Conservation (phyloP, 2,113 vertebrate genomes). For the Brachypteracias leptosomus region DNA sequence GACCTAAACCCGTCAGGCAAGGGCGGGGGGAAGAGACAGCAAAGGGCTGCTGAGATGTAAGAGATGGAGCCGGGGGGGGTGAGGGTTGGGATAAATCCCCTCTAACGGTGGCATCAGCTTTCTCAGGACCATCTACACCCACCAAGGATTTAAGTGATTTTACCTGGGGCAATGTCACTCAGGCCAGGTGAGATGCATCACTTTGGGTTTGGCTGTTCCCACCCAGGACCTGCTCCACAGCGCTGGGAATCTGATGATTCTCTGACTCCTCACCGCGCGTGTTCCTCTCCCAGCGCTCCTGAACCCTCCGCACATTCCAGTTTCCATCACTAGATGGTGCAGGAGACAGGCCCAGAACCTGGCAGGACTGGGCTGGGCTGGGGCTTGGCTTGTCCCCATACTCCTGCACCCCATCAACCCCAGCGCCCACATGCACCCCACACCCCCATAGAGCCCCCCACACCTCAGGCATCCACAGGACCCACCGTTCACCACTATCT, state of each 20-base stretch:
- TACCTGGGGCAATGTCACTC: fast-evolving
- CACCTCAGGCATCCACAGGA: no score
- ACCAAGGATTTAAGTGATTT: fast-evolving
- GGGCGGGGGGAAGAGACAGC: background rate
- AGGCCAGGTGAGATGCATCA: fast-evolving
- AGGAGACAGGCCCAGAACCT: background rate
- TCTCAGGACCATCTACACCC: background rate
- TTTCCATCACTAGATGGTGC: conserved; percentile 47
- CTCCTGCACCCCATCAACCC: no score
- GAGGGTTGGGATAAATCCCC: background rate
- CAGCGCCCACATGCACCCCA: no score
- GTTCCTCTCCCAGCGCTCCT: background rate
- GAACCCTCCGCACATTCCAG: background rate
- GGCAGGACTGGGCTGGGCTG: no score
- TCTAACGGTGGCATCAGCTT: background rate
- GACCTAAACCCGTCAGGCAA: background rate
- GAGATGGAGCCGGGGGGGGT: background rate
- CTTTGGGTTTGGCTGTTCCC: background rate
- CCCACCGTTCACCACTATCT: no score
- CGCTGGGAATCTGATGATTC: background rate
- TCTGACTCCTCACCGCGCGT: no score
- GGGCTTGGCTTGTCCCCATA: background rate
- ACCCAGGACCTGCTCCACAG: background rate
- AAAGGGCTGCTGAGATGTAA: background rate
- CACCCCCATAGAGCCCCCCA: no score